These are phyloP conservation scores for Conopomorpha cramerella DNA, from an alignment of 1,140 invertebrate species.

Conservation along the genomic window DNA sequence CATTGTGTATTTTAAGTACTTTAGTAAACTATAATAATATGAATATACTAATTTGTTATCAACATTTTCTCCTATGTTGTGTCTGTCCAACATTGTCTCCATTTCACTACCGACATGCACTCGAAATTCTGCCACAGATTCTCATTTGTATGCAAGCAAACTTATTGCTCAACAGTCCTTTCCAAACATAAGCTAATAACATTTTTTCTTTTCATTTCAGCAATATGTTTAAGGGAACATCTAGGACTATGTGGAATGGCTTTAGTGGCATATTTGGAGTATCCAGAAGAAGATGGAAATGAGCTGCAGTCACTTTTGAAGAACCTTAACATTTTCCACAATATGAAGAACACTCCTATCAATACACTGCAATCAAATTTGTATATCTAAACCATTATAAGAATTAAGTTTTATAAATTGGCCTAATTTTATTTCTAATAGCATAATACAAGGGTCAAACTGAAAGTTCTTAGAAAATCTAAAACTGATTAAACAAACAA, in stretches of 20 bases:
- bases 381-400: conserved; percentile 42
- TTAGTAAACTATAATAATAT: background rate
- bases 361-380: conserved; percentile 32
- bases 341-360: conserved; percentile 9
- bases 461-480: too few relatives aligned
- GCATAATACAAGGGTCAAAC: too few relatives aligned
- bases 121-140: too few relatives aligned
- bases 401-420: too few relatives aligned
- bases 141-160: too few relatives aligned
- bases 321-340: conserved; percentile 20
- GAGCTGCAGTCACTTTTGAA: conserved; percentile 24
- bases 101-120: too few relatives aligned
- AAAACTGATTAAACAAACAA: too few relatives aligned
- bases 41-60: background rate
- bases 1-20: background rate
- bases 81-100: too few relatives aligned
- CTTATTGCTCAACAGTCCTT: too few relatives aligned
- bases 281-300: conserved; percentile 24
- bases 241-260: conserved; percentile 18
- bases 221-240: conserved; percentile 26
- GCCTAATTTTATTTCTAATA: too few relatives aligned
- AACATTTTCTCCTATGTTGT: too few relatives aligned
- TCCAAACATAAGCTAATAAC: too few relatives aligned
- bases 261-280: conserved; percentile 28
- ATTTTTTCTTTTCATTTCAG: conserved; percentile 19